Base-by-base conservation (phyloP, 2,888 invertebrate genomes). In the Mimachlamys varia region DNA sequence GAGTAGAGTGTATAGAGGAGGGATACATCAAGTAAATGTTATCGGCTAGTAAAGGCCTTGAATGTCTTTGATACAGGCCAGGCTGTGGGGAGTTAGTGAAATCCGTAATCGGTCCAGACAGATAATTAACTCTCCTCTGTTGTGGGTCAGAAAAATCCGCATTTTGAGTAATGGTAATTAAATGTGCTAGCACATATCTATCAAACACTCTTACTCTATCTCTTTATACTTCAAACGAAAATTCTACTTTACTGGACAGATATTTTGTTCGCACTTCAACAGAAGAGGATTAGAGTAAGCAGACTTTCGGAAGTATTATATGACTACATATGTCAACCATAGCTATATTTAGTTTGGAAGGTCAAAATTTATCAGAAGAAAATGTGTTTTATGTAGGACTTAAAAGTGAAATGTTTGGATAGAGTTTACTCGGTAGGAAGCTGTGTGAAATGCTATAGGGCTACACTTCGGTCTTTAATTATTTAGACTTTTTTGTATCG, bases 311-410 rank as follows among this genome's bases (percentile, higher is more conserved):
- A 27, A 33, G 58, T 76, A 76, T 76, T 76, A 27, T 76, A 76
- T 76, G 33, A 76, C 76, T 76, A 22, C 76, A 33, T 76, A 76
- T 76, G 76, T 76, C 33, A 33, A 0, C 19, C 27, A 76, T 27
- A 0, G 7, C 76, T 76, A 27, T 76, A 76, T 76, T 33, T 76
- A 76, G 76, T 76, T 15, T 13, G 33, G 33, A 76, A 76, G 76
- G 27, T 76, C 76, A 76, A 76, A 76, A 76, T 76, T 76, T 76
- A 76, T 76, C 76, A 76, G 33, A 76, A 33, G 76, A 76, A 33
- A 76, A 76, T 33, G 22, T 13, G 76, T 76, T 76, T 76, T 76
- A 76, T 76, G 76, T 33, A 76, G 3, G 15, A 76, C 76, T 76
- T 76, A 27, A 76, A 76, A 76, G 76, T 76, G 76, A 15, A 76